Base-by-base conservation (phyloP, 2,113 vertebrate genomes). In the Sinocyclocheilus grahami region DNA sequence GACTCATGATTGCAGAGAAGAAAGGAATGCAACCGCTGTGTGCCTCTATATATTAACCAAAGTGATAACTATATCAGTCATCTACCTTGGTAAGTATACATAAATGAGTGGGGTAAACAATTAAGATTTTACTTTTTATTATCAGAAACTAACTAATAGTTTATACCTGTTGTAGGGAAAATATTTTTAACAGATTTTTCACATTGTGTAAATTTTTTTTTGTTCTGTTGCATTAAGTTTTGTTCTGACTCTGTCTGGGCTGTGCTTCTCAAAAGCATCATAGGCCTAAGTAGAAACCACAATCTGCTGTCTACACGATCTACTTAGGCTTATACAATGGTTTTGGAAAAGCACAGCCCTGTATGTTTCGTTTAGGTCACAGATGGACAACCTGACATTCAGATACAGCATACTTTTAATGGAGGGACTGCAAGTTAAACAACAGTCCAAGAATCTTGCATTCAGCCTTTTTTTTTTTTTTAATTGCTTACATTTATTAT, bases 341-440 rank as follows among this genome's bases (percentile, higher is more conserved):
- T 69, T 63, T 63, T 63, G 62, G n/a, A 4, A 65, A 65, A 71
- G 16, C 2, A 3, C 16, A 8, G 67, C 67, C 7, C 27, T 71
- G 67, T 37, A 48, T 48, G 39, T 24, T 24, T 76, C n/a, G 1
- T 46, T 48, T 12, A 74, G 71, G 71, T 42, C 16, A 42, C 33
- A 74, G 71, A 93, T 93, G 92, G 92, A 91, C 11, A 94, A 93
- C 82, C 11, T 33, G 63, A 90, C 90, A 0, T 77, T 18, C 1
- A 55, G 10, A 3, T 46, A 18, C 0, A 84, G 87, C 0, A 12
- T 91, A 2, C n/a, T 94, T 0, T 60, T 79, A 7, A 24, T 92
- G 9, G 92, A 94, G 80, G 88, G 90, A 27, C 80, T 93, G 83
- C 88, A 87, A 1, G 71, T 92, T 62, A 65, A 27, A 4, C 18